phyloP scores from a whole-genome alignment of 2,113 vertebrate species.

The Maccullochella peelii region DNA sequence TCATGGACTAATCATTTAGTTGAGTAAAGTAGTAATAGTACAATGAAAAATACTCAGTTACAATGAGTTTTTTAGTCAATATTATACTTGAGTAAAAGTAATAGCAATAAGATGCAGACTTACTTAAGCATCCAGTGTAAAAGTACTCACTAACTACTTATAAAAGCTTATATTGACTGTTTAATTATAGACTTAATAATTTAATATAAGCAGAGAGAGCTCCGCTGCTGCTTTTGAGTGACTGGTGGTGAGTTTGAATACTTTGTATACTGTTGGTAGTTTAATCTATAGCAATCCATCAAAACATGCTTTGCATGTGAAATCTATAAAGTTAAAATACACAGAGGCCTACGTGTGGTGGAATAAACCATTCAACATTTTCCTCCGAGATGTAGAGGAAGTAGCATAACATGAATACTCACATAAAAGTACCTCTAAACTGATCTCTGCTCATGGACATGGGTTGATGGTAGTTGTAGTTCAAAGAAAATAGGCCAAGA shows the following conservation, averaged over 20 bases:
- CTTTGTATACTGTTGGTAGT: background rate
- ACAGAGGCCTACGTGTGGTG: background rate
- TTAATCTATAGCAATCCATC: background rate
- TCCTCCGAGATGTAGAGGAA: background rate
- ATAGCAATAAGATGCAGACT: too few species aligned
- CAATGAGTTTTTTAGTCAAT: background rate
- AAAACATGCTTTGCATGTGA: background rate
- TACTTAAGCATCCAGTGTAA: background rate
- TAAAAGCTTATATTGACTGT: background rate
- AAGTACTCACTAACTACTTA: too few species aligned
- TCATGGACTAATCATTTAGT: too few species aligned
- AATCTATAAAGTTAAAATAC: background rate
- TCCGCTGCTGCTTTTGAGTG: background rate
- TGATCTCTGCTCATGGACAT: background rate
- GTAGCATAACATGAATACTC: background rate
- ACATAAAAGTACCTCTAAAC: background rate
- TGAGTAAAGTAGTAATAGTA: too few species aligned
- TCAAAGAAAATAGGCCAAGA: background rate
- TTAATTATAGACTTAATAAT: background rate
- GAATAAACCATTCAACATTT: background rate
- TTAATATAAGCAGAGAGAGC: background rate
- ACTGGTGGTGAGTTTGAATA: background rate
- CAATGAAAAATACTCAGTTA: too few species aligned
- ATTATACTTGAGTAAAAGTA: too few species aligned
- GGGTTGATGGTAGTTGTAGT: conserved; percentile 2